Conservation (phyloP, 2,113 vertebrate species). For the Stercorarius parasiticus region DNA sequence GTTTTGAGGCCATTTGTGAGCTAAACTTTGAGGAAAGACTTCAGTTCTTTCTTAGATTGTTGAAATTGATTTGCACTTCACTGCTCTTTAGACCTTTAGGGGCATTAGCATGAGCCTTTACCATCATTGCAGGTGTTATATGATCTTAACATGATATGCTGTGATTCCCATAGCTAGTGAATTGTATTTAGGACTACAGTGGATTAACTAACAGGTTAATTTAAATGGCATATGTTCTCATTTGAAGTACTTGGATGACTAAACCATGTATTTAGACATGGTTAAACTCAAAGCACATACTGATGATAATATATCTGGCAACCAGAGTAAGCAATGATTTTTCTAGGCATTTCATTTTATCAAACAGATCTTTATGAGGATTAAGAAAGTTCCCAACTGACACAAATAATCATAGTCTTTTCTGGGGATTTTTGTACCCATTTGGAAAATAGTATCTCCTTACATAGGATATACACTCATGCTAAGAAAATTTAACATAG, state of each 20-base stretch:
- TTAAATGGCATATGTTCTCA: neutral
- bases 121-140: neutral
- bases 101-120: neutral
- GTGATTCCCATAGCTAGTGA: neutral
- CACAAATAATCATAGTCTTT: neutral
- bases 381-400: conserved; percentile 4
- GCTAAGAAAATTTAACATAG: conserved; percentile 24
- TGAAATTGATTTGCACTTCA: conserved; percentile 5
- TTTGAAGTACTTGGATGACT: neutral
- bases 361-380: neutral
- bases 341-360: conserved; percentile 24
- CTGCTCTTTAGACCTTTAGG: neutral
- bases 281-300: conserved; percentile 19
- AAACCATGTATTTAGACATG: neutral
- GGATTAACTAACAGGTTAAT: conserved; percentile 16
- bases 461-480: neutral
- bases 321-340: neutral
- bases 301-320: neutral
- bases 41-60: neutral
- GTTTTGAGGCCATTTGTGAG: neutral
- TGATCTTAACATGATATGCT: neutral
- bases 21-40: neutral
- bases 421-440: neutral
- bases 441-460: neutral
- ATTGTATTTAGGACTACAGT: neutral